These are phyloP conservation scores for Drosophila subobscura DNA, from an alignment of 1,140 invertebrate genomes.

Conservation along the genomic window DNA sequence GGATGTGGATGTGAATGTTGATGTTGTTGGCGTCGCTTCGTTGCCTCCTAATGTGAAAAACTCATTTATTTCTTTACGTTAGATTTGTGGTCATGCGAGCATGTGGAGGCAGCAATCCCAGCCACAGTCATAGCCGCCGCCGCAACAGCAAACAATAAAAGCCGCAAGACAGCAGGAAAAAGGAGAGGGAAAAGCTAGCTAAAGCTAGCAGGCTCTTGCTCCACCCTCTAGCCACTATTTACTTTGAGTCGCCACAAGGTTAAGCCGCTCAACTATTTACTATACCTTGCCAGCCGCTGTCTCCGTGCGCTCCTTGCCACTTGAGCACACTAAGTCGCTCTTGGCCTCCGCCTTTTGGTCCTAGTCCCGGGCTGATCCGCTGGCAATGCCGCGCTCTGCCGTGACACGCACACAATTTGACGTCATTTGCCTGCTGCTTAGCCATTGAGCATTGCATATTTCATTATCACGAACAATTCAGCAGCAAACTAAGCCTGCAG, in stretches of 20 bases:
- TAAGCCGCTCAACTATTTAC: conserved; percentile 70
- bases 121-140: conserved; percentile 1
- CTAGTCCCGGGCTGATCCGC: conserved; percentile 1
- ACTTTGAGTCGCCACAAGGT: conserved; percentile 66
- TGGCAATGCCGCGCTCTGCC: conserved; percentile 5
- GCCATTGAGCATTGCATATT: conserved; percentile 33
- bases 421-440: conserved; percentile 59
- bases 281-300: conserved; percentile 31
- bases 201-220: conserved; percentile 30
- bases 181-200: background rate
- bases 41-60: conserved; percentile 80
- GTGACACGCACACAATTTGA: conserved; percentile 60
- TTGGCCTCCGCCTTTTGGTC: conserved; percentile 13
- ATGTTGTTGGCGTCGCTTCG: conserved; percentile 70
- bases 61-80: conserved; percentile 80
- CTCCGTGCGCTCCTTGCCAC: conserved; percentile 35
- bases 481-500: conserved; percentile 37
- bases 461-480: conserved; percentile 55
- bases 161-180: conserved; percentile 18
- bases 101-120: conserved; percentile 30
- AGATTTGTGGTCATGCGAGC: conserved; percentile 68
- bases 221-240: conserved; percentile 52
- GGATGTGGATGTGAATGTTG: conserved; percentile 18
- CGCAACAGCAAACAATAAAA: conserved; percentile 53
- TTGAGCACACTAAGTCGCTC: conserved; percentile 63